A percentile compares a stretch with the other conserved stretches of the same genome.
phyloP scores from a whole-genome alignment of 2,797 vertebrate species.

The Lagodon rhomboides region DNA sequence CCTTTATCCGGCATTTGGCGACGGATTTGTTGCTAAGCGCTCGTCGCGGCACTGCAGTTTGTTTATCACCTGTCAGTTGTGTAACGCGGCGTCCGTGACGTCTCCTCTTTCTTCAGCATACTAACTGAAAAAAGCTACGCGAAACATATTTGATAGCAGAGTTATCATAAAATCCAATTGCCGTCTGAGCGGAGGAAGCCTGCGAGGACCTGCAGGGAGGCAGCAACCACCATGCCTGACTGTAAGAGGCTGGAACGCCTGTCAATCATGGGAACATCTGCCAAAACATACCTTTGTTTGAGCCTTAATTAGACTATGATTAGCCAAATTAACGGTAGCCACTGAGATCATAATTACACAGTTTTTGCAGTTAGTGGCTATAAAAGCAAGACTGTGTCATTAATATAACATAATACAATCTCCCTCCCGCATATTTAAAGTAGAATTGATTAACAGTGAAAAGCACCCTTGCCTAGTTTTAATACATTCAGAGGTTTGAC shows the following conservation, averaged over 20 bases:
- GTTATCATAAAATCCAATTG: background rate
- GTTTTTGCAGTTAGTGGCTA: background rate
- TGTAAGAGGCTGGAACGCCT: background rate
- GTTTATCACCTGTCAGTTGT: background rate
- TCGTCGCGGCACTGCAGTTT: constrained; percentile 4
- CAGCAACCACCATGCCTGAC: background rate
- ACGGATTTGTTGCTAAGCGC: background rate
- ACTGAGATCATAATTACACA: constrained; percentile 1
- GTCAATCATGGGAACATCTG: background rate
- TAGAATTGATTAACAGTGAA: background rate
- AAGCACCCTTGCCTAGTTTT: background rate
- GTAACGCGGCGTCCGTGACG: background rate
- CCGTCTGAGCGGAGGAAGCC: background rate
- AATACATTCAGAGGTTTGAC: background rate
- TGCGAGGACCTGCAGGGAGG: background rate
- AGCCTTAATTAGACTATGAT: background rate
- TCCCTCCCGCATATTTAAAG: background rate
- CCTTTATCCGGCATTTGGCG: background rate
- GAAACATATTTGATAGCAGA: background rate
- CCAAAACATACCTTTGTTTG: background rate
- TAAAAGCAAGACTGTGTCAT: background rate
- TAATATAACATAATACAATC: background rate
- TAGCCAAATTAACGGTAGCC: background rate
- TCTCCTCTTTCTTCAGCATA: background rate
- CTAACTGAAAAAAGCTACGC: background rate